Conservation (phyloP, 2,888 invertebrate species). For the Clepsis dumicolana region DNA sequence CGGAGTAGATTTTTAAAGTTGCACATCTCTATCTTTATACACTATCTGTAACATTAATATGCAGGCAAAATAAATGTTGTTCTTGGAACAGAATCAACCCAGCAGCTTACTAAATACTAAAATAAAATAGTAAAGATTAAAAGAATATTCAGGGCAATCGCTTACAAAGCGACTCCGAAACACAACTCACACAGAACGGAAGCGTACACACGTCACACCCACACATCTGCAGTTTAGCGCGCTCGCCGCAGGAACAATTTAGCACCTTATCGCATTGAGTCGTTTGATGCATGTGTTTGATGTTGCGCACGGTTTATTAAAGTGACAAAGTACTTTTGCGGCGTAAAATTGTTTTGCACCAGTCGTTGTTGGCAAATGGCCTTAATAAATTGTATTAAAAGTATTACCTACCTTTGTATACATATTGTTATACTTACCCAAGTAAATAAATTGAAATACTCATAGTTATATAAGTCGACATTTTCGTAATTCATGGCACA, state of each 20-base stretch:
- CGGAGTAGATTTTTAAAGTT: too few species aligned
- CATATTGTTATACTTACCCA: not conserved
- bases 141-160: not conserved
- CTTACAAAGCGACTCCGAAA: not conserved
- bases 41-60: too few species aligned
- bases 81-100: not conserved
- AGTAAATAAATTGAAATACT: too few species aligned
- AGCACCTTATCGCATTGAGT: conserved; percentile 18
- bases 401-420: not conserved
- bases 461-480: not conserved
- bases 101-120: not conserved
- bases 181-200: conserved; percentile 8
- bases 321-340: not conserved
- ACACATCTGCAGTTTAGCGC: not conserved
- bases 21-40: too few species aligned
- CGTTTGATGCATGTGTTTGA: conserved; percentile 12
- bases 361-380: not conserved
- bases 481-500: too few species aligned
- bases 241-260: conserved; percentile 4
- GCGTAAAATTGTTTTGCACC: not conserved
- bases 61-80: too few species aligned
- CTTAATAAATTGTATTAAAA: not conserved
- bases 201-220: conserved; percentile 4
- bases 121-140: not conserved
- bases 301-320: not conserved